Base-by-base conservation (phyloP, 2,113 vertebrate genomes). In the Pseudopodoces humilis region DNA sequence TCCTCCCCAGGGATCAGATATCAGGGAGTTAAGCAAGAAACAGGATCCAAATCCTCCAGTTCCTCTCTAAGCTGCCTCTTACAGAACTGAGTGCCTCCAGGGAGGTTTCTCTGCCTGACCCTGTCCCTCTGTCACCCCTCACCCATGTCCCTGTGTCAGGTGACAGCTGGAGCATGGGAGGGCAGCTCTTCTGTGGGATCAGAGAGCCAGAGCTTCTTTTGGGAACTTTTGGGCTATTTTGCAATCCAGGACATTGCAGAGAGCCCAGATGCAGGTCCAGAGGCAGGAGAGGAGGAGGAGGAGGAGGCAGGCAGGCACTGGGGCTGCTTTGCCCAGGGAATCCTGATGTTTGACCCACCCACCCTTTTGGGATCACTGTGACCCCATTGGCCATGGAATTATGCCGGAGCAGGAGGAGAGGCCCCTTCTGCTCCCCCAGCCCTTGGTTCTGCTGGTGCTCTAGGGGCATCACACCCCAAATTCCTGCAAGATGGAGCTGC, bases 11-110 rank as follows among this genome's bases (percentile, higher is more conserved):
- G 75, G 90, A 92, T 94, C 75, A 3, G 87, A 17, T 97, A n/a
- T 78, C 88, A 75, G 72, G 86, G 95, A 89, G 86, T 94, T 92
- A 84, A 56, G 78, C 14, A 47, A 13, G 91, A 94, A 97, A 91
- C 62, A 90, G 67, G 91, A 96, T 86, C 81, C 77, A 95, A 95
- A 95, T 95, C 91, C 93, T 55, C 58, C 43, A 10, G 43, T 89
- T 92, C 82, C 86, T 85, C 87, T 49, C 86, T 83, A 65, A 95
- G 86, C 58, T 0, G 0, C 78, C 63, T 64, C 58, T 85, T 10
- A 63, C 64, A 35, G 64, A 59, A 9, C 1, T 2, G 3, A 71
- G 60, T 84, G 53, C n/a, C 87, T 41, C 76, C 63, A 37, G 59
- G 37, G 43, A 0, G 0, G 60, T 53, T 4, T 18, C 39, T 24